Conservation (phyloP, 2,113 vertebrate genomes). For the Cebus imitator region DNA sequence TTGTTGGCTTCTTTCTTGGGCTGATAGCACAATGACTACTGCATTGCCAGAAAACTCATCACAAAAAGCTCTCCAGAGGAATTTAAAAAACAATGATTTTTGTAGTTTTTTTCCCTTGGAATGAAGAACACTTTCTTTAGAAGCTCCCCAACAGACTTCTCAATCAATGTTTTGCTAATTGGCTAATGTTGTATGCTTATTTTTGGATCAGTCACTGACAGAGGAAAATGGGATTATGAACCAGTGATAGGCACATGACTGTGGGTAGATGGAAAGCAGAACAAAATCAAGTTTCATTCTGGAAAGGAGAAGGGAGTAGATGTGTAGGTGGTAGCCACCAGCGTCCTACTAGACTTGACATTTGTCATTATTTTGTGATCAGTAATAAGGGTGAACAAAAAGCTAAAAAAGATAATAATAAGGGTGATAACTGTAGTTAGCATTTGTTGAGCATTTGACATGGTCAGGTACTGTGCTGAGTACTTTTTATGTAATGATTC, state of each 20-base stretch:
- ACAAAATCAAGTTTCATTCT: slow-evolving; percentile 6
- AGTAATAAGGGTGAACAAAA: background rate
- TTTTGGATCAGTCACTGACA: background rate
- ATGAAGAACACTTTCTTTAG: background rate
- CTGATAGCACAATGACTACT: background rate
- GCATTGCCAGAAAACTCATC: background rate
- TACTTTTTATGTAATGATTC: background rate
- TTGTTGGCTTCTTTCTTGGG: background rate
- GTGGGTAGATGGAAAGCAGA: background rate
- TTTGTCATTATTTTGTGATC: background rate
- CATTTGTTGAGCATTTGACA: background rate
- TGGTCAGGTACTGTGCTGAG: background rate
- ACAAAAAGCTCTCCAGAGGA: background rate
- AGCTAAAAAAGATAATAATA: background rate
- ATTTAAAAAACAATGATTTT: background rate
- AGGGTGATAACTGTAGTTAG: background rate
- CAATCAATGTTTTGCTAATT: background rate
- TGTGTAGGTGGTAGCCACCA: background rate
- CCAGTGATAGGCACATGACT: background rate
- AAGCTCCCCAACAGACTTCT: background rate
- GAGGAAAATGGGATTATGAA: background rate
- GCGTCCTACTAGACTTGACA: background rate
- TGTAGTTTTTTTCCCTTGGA: background rate
- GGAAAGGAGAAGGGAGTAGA: background rate
- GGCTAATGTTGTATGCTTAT: background rate